Conservation (phyloP, 2,888 invertebrate genomes). For the Galeruca laticollis region DNA sequence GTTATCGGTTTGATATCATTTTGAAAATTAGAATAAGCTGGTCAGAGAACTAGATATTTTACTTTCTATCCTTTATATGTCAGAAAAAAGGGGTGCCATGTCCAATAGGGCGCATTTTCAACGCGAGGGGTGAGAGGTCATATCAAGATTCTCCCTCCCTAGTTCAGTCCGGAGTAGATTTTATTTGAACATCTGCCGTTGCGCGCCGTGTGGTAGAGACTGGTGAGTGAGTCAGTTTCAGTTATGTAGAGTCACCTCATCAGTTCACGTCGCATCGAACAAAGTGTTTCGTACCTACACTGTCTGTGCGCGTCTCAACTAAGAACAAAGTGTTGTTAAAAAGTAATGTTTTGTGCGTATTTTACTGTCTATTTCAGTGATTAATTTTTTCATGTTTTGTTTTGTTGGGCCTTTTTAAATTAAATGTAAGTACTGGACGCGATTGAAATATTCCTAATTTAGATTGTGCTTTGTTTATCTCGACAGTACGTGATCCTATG, state of each 20-base stretch:
- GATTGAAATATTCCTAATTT: conserved; percentile 30
- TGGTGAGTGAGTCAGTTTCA: conserved; percentile 45
- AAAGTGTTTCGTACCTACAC: conserved; percentile 28
- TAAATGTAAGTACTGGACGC: conserved; percentile 44
- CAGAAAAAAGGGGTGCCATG: conserved; percentile 38
- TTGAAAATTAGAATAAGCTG: conserved; percentile 37
- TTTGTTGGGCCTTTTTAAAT: conserved; percentile 33
- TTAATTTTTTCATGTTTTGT: conserved; percentile 36
- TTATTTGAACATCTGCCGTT: conserved; percentile 59
- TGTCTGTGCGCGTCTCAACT: conserved; percentile 24
- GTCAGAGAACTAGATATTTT: conserved; percentile 37
- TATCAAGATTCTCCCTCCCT: conserved; percentile 41
- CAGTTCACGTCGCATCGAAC: conserved; percentile 29
- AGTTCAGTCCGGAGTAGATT: conserved; percentile 53
- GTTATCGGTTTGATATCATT: conserved; percentile 39
- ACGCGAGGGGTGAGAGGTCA: conserved; percentile 45
- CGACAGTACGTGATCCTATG: conserved; percentile 41
- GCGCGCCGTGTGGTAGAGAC: conserved; percentile 54
- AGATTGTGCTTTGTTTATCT: conserved; percentile 43
- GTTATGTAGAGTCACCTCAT: conserved; percentile 41
- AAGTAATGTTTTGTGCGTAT: conserved; percentile 37
- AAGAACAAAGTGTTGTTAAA: conserved; percentile 24
- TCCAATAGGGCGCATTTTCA: conserved; percentile 37
- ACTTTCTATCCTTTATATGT: conserved; percentile 26
- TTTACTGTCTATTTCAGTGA: conserved; percentile 26